Conservation (phyloP, 2,113 vertebrate species). For the Ariopsis seemanni region DNA sequence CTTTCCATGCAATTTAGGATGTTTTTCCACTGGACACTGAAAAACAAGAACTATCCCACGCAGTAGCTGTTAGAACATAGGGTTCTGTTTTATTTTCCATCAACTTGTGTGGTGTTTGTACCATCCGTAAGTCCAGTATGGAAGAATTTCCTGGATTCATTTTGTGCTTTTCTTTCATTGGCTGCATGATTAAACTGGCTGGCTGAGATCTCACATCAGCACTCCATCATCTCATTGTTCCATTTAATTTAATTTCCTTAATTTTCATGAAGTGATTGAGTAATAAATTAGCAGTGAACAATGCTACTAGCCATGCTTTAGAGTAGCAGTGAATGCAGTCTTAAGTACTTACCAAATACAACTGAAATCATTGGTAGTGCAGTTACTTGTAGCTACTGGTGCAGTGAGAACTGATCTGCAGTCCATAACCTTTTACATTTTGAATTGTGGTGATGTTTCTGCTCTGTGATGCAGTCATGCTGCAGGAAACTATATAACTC, state of each 20-base stretch:
- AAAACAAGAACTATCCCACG: background rate
- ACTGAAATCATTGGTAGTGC: background rate
- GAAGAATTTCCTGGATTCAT: too few species aligned
- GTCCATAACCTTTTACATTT: too few species aligned
- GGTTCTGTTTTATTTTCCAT: background rate
- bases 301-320: background rate
- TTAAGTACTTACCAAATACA: background rate
- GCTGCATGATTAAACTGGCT: background rate
- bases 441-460: background rate
- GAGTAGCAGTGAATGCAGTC: background rate
- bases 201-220: background rate
- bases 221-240: background rate
- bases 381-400: too few species aligned
- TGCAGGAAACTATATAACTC: slow-evolving; percentile 95
- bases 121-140: too few species aligned
- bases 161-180: too few species aligned
- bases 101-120: too few species aligned
- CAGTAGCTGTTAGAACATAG: background rate
- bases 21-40: too few species aligned
- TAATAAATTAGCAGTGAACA: background rate
- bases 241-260: background rate
- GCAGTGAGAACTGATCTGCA: background rate
- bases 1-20: background rate
- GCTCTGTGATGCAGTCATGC: slow-evolving; percentile 76
- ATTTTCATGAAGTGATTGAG: background rate